A percentile compares a stretch with the other conserved stretches of the same genome.
These are phyloP conservation scores for Diarsia dahlii DNA, from an alignment of 2,888 invertebrate genomes.

Conservation along the genomic window DNA sequence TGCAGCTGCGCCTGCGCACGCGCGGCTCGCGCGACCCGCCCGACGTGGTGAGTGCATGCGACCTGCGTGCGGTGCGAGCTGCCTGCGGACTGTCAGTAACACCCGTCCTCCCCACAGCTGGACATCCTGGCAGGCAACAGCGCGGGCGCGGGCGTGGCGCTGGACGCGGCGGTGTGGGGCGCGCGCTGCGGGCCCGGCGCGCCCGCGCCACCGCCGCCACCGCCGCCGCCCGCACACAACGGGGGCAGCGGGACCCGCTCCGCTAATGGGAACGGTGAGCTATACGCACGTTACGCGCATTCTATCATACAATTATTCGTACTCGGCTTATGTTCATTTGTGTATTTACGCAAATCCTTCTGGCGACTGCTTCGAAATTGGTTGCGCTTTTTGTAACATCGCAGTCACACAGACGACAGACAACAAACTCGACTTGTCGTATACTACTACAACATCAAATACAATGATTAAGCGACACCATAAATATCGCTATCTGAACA, in stretches of 20 bases:
- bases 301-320: too few relatives aligned
- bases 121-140: slow-evolving; percentile 79
- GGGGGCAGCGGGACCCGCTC: slow-evolving; percentile 47
- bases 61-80: slow-evolving; percentile 68
- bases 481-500: too few relatives aligned
- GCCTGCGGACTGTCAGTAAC: slow-evolving; percentile 49
- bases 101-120: slow-evolving; percentile 28
- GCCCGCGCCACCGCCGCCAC: slow-evolving; percentile 56
- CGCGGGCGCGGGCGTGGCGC: slow-evolving; percentile 63
- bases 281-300: too few relatives aligned
- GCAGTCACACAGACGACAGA: too few relatives aligned
- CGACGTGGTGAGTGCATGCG: slow-evolving; percentile 74
- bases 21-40: slow-evolving; percentile 80
- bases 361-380: too few relatives aligned
- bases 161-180: slow-evolving; percentile 73
- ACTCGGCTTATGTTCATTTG: too few relatives aligned
- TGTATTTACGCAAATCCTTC: too few relatives aligned
- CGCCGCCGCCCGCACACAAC: slow-evolving; percentile 52
- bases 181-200: slow-evolving; percentile 69
- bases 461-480: too few relatives aligned
- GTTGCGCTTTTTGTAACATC: too few relatives aligned
- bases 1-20: slow-evolving; percentile 80
- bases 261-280: slow-evolving; percentile 63
- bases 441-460: too few relatives aligned
- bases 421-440: too few relatives aligned